Evolutionary conservation across 2,888 invertebrate genomes (phyloP).

Genomic region (Eupithecia subumbrata): DNA sequence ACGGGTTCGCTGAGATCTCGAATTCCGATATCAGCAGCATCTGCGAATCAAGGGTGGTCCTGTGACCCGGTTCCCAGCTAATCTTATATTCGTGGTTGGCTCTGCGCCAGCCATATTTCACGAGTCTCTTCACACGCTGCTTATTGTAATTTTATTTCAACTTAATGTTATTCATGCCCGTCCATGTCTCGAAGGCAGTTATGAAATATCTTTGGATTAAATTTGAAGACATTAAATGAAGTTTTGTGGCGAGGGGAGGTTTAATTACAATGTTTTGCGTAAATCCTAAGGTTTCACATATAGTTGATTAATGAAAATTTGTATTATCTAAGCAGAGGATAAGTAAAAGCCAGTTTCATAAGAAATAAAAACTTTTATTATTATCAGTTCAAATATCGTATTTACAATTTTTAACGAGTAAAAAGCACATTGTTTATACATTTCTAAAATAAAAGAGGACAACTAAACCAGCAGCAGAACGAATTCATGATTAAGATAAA

Average conservation of each 20-base stretch:
- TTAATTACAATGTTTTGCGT: constrained; percentile 1
- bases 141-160: constrained; percentile 34
- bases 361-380: constrained; percentile 84
- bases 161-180: constrained; percentile 23
- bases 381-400: constrained; percentile 85
- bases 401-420: constrained; percentile 83
- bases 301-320: constrained; percentile 9
- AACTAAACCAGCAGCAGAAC: constrained; percentile 66
- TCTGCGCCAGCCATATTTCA: constrained; percentile 25
- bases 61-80: constrained; percentile 34
- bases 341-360: constrained; percentile 65
- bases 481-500: constrained; percentile 62
- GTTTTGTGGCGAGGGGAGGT: constrained; percentile 4
- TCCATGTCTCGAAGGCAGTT: constrained; percentile 1
- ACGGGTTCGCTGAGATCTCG: too few relatives aligned
- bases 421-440: constrained; percentile 82
- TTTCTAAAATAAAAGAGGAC: constrained; percentile 63
- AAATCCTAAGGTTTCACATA: constrained; percentile 6
- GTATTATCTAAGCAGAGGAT: constrained; percentile 15
- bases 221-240: not conserved
- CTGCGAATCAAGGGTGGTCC: constrained; percentile 15
- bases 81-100: constrained; percentile 31
- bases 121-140: constrained; percentile 26
- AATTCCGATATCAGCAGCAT: constrained; percentile 8
- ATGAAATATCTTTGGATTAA: constrained; percentile 18